Base-by-base conservation (phyloP, 2,797 vertebrate genomes). In the Acestrorhynchus altus region DNA sequence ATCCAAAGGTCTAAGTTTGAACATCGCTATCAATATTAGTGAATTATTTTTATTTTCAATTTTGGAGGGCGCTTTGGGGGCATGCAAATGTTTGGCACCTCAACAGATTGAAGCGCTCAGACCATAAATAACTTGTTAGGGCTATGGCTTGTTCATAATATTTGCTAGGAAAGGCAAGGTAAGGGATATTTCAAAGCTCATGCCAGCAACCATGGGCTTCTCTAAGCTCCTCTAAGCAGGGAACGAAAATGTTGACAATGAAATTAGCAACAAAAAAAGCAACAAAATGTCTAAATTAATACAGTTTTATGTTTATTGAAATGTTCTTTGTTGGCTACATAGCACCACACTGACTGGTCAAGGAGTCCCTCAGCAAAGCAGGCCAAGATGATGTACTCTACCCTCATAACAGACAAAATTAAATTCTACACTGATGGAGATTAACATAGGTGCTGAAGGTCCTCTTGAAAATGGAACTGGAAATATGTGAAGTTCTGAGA, bases 291-390 rank as follows among this genome's bases (percentile, higher is more conserved):
- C 11, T 39, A 15, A 0, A 13, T 35, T 16, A 64, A 11, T 16
- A 26, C 46, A 67, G 26, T 40, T 79, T 61, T 47, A 49, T 1
- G 11, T 83, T 81, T 81, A 80, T 79, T 84, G 63, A 59, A 28
- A 64, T 20, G 28, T 63, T 44, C 54, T 79, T 35, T 63, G 47
- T 80, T 72, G 70, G 78, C 67, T 71, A 82, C 28, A 63, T 44
- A 82, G 70, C 77, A 82, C 80, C 77, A 84, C 80, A 82, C 63
- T 56, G 70, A 81, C 82, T 75, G 31, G 35, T 78, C 51, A 40
- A 35, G 31, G 57, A 64, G 68, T 72, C 24, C 44, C 44, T 66
- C 24, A 49, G 15, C 15, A 47, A 35, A 54, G 59, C 64, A 39
- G 4, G 40, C 22, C 44, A 28, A 47, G 28, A 26, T 46, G 31